Evolutionary conservation across 1,140 invertebrate genomes (phyloP).

Genomic region (Drosophila bifasciata): DNA sequence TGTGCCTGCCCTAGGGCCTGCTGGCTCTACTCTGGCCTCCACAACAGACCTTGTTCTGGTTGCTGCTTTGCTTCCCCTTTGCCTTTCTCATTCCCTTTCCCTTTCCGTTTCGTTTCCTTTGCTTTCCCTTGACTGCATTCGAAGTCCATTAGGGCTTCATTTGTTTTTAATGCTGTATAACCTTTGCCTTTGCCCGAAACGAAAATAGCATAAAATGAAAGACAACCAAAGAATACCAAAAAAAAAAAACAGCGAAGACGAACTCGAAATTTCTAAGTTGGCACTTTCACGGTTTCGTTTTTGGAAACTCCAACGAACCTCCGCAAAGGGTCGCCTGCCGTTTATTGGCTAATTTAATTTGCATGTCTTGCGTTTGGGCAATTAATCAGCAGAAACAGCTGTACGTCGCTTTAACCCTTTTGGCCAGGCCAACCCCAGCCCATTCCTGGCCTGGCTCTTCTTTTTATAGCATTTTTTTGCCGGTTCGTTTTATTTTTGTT

Average conservation of each 20-base stretch:
- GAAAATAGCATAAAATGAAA: constrained; percentile 65
- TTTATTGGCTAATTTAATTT: constrained; percentile 83
- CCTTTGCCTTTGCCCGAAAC: constrained; percentile 63
- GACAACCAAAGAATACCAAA: no score
- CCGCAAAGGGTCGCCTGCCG: constrained; percentile 54
- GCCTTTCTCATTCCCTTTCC: constrained; percentile 5
- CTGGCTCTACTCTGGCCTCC: constrained; percentile 25
- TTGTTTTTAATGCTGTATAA: constrained; percentile 81
- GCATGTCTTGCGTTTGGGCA: constrained; percentile 80
- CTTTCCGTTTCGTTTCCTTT: constrained; percentile 8
- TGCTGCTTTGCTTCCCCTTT: constrained; percentile 5
- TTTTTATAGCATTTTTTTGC: constrained; percentile 7
- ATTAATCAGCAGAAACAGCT: constrained; percentile 80
- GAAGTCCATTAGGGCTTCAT: constrained; percentile 80
- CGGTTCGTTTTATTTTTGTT: neutral
- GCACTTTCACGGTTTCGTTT: constrained; percentile 66
- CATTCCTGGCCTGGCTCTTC: neutral
- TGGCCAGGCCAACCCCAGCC: neutral
- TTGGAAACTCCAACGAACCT: constrained; percentile 21
- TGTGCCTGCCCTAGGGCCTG: constrained; percentile 50
- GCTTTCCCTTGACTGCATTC: constrained; percentile 59
- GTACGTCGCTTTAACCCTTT: constrained; percentile 74
- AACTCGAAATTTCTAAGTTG: constrained; percentile 68
- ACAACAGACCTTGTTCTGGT: constrained; percentile 44
- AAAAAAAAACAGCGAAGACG: constrained; percentile 47